Conservation (phyloP, 1,140 invertebrate species). For the Trigoniulus corallinus region DNA sequence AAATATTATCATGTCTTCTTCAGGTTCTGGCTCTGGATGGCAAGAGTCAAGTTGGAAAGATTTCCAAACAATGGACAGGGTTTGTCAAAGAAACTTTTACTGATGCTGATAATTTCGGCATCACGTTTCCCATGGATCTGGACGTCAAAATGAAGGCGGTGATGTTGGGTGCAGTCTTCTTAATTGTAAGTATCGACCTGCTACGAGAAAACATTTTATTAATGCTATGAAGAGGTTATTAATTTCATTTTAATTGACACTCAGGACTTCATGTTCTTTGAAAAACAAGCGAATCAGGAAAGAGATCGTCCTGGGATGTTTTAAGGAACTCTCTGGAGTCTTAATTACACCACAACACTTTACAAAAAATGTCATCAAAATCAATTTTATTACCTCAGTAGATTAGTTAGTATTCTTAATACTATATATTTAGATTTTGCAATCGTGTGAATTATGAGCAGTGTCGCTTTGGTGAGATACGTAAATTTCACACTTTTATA, state of each 20-base stretch:
- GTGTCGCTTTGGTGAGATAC: too few relatives aligned
- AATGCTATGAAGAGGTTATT: neutral
- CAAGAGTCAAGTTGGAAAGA: constrained; percentile 24
- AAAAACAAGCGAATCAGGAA: neutral
- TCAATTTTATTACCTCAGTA: too few relatives aligned
- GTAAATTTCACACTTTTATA: too few relatives aligned
- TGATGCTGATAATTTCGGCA: constrained; percentile 32
- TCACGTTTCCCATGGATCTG: constrained; percentile 29
- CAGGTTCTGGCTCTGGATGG: constrained; percentile 16
- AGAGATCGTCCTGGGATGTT: neutral
- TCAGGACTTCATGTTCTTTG: constrained; percentile 5
- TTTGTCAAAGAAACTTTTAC: constrained; percentile 26
- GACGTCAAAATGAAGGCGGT: constrained; percentile 29
- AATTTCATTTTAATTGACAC: neutral
- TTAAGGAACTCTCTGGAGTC: neutral
- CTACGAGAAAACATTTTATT: neutral
- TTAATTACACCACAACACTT: too few relatives aligned
- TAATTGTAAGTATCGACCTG: constrained; percentile 23
- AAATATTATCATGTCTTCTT: neutral
- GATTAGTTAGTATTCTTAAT: too few relatives aligned
- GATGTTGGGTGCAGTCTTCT: constrained; percentile 27
- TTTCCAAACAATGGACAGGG: constrained; percentile 30
- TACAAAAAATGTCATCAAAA: too few relatives aligned
- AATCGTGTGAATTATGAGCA: too few relatives aligned
- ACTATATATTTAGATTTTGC: too few relatives aligned